Evolutionary conservation across 2,113 vertebrate species (phyloP).

Genomic region (Mellivora capensis): DNA sequence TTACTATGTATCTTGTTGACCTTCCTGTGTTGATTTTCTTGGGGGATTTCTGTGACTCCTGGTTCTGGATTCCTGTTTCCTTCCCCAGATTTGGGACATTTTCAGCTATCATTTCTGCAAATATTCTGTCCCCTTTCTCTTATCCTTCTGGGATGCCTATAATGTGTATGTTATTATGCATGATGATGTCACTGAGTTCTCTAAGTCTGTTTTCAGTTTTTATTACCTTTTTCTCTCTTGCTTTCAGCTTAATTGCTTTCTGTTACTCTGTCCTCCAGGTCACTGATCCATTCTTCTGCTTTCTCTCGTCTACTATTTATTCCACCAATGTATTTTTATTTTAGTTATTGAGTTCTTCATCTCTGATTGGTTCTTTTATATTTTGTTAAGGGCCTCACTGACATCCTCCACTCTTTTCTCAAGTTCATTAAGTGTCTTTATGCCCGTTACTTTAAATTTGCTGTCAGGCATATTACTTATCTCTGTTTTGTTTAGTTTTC

Average conservation of each 20-base stretch:
- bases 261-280: background rate
- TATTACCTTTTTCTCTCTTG: background rate
- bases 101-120: background rate
- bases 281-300: background rate
- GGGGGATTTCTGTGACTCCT: background rate
- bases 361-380: background rate
- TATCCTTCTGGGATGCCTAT: background rate
- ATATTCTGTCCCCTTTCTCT: background rate
- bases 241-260: background rate
- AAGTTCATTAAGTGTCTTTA: background rate
- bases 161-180: background rate
- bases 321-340: background rate
- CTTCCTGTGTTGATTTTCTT: background rate
- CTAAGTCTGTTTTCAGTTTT: background rate
- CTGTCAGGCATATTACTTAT: background rate
- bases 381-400: background rate
- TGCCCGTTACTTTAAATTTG: background rate
- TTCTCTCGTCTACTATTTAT: background rate
- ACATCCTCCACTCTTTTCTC: background rate
- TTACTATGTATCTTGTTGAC: background rate
- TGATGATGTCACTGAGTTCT: background rate
- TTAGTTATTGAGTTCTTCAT: background rate
- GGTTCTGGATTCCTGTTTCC: background rate
- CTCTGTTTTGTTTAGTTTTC: background rate
- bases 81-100: background rate